Conservation (phyloP, 1,140 invertebrate genomes). For the Drosophila varians region DNA sequence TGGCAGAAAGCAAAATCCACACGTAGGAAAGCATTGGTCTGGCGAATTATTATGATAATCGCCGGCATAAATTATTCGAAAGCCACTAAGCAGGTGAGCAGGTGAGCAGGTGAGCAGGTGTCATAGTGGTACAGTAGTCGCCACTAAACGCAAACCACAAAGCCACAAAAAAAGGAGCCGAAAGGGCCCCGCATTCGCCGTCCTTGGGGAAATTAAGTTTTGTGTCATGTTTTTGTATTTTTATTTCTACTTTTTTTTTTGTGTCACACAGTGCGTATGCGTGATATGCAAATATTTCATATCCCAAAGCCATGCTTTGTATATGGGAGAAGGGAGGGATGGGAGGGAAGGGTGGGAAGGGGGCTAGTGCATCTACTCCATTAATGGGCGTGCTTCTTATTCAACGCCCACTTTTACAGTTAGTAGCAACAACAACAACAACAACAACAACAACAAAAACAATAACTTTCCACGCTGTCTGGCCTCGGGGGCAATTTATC, state of each 20-base stretch:
- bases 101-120: background rate
- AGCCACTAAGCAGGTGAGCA: background rate
- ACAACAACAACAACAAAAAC: too few relatives aligned
- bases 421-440: too few relatives aligned
- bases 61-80: conserved; percentile 71
- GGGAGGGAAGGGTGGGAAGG: too few relatives aligned
- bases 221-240: conserved; percentile 79
- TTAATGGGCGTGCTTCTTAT: background rate
- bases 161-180: background rate
- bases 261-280: conserved; percentile 67
- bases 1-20: background rate
- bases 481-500: conserved; percentile 62
- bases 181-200: conserved; percentile 51
- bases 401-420: background rate
- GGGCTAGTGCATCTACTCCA: background rate
- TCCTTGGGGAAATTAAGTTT: conserved; percentile 77
- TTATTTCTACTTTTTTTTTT: too few relatives aligned
- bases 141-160: background rate
- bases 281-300: conserved; percentile 57
- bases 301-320: background rate
- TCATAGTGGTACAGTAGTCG: conserved; percentile 8
- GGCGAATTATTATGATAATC: conserved; percentile 80
- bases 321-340: too few relatives aligned
- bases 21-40: conserved; percentile 17
- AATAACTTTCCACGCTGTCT: conserved; percentile 1